Conservation (phyloP, 2,797 vertebrate genomes). For the Enteromius anoplus region DNA sequence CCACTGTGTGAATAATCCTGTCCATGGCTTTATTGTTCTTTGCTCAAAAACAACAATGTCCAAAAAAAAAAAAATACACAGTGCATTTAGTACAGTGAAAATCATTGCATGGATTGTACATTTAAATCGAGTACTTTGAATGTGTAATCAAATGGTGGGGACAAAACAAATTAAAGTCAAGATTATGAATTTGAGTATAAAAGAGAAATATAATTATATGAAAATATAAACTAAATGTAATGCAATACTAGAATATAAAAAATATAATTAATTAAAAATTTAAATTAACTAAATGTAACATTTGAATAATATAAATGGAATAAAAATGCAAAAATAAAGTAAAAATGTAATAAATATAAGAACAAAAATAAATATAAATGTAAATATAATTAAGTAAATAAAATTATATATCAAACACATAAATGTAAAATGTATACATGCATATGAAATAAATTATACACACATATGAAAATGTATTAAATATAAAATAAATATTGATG, state of each 20-base stretch:
- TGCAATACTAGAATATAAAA: no score
- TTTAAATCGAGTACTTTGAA: not conserved
- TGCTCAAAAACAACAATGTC: not conserved
- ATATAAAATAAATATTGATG: not conserved
- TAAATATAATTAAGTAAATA: not conserved
- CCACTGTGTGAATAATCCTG: conserved; percentile 8
- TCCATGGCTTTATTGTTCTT: conserved; percentile 3
- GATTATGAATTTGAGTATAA: not conserved
- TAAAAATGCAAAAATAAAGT: not conserved
- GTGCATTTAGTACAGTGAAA: not conserved
- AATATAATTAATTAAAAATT: no score
- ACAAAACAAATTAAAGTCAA: not conserved
- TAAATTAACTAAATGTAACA: no score
- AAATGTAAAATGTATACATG: not conserved
- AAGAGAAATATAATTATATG: not conserved
- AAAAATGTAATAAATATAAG: not conserved
- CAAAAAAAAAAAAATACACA: not conserved
- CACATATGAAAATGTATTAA: not conserved
- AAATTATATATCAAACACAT: not conserved
- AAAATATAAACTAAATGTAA: not conserved
- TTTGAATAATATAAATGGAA: not conserved
- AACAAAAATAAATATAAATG: not conserved
- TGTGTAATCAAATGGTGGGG: no score
- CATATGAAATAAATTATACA: not conserved
- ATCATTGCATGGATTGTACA: not conserved